A percentile compares a stretch with the other conserved stretches of the same genome.
phyloP scores from a whole-genome alignment of 2,888 invertebrate species.

The Sisyra terminalis region DNA sequence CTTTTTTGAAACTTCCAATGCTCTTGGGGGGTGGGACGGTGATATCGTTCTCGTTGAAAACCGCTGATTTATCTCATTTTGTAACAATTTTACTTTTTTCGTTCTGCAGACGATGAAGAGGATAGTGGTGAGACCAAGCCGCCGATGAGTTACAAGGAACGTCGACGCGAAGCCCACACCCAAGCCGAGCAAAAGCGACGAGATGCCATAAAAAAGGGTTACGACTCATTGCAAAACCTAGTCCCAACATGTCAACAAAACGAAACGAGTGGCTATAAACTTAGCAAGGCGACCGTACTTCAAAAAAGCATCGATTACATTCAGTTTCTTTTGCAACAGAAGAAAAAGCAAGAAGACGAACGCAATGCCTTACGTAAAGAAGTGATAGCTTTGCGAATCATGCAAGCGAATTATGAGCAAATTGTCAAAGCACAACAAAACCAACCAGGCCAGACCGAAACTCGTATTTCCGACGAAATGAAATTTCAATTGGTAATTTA shows the following conservation, averaged over 20 bases:
- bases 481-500: conserved; percentile 86
- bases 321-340: conserved; percentile 79
- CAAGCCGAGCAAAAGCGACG: conserved; percentile 92
- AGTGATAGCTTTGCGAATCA: conserved; percentile 81
- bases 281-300: conserved; percentile 89
- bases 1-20: too few relatives aligned
- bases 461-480: conserved; percentile 81
- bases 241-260: conserved; percentile 90
- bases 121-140: conserved; percentile 39
- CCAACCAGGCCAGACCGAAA: conserved; percentile 74
- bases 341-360: conserved; percentile 91
- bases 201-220: conserved; percentile 95
- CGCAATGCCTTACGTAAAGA: conserved; percentile 78
- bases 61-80: neutral
- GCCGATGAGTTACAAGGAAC: conserved; percentile 75
- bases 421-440: conserved; percentile 92
- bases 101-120: conserved; percentile 39
- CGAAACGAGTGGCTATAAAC: conserved; percentile 81
- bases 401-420: conserved; percentile 91
- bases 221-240: conserved; percentile 81
- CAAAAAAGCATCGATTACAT: conserved; percentile 92
- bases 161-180: conserved; percentile 87
- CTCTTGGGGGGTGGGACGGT: too few relatives aligned
- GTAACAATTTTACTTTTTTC: conserved; percentile 5
- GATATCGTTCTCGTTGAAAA: too few relatives aligned